These are phyloP conservation scores for Tyrophagus putrescentiae DNA, from an alignment of 1,140 invertebrate species.

Conservation along the genomic window DNA sequence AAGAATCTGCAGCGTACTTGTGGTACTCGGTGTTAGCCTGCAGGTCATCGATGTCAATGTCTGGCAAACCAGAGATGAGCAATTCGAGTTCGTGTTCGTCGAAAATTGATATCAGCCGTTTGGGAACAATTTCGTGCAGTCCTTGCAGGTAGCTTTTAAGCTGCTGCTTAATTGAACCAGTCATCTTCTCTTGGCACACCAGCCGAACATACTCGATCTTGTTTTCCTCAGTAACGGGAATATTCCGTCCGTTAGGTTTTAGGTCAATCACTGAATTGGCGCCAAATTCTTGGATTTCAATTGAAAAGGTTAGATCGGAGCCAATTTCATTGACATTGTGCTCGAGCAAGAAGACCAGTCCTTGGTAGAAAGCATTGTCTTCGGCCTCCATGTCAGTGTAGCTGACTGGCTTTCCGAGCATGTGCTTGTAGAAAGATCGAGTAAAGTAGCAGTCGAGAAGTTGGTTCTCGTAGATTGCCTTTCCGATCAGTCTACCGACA, in stretches of 20 bases:
- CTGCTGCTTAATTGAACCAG: conserved; percentile 70
- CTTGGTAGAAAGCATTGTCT: conserved; percentile 83
- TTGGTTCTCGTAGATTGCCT: conserved; percentile 90
- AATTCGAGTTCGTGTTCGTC: conserved; percentile 88
- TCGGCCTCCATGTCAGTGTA: conserved; percentile 87
- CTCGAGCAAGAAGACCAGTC: conserved; percentile 72
- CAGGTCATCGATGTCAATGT: conserved; percentile 83
- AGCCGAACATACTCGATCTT: conserved; percentile 82
- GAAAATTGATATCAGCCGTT: conserved; percentile 82
- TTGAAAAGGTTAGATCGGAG: conserved; percentile 74
- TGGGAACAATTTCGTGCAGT: conserved; percentile 89
- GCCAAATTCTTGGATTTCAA: conserved; percentile 86
- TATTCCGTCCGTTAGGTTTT: conserved; percentile 67
- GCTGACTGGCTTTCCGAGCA: conserved; percentile 65
- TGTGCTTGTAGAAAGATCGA: conserved; percentile 86
- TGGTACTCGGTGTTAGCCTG: conserved; percentile 83
- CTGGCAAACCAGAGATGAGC: conserved; percentile 75
- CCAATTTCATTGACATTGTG: conserved; percentile 70
- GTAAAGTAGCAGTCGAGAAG: conserved; percentile 87
- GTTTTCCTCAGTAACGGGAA: conserved; percentile 75
- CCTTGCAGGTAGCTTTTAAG: conserved; percentile 68
- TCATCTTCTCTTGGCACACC: conserved; percentile 93
- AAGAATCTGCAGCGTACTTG: conserved; percentile 71
- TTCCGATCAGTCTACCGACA: conserved; percentile 80
- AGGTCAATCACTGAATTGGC: conserved; percentile 73